A percentile compares a stretch with the other conserved stretches of the same genome.
Evolutionary conservation across 2,888 invertebrate genomes (phyloP).

Genomic region (Caenorhabditis sp.): DNA sequence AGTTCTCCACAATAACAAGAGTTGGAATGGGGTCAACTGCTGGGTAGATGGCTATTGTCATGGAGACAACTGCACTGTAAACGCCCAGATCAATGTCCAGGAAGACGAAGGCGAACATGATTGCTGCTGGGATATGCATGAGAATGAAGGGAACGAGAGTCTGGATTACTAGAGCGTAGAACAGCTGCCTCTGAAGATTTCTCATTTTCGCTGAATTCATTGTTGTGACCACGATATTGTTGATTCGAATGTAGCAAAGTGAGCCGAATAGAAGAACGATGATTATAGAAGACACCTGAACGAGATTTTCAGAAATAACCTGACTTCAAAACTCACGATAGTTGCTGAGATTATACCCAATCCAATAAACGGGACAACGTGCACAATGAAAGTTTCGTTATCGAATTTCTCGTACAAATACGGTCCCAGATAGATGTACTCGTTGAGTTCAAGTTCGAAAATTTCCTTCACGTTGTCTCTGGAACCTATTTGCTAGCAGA

Average conservation of each 20-base stretch:
- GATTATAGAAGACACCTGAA: slow-evolving; percentile 35
- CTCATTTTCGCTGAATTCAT: slow-evolving; percentile 9
- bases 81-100: slow-evolving; percentile 2
- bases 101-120: slow-evolving; percentile 36
- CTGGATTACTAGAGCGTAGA: slow-evolving; percentile 21
- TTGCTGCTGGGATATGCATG: slow-evolving; percentile 35
- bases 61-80: slow-evolving; percentile 34
- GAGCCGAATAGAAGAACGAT: slow-evolving; percentile 29
- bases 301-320: background rate
- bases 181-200: slow-evolving; percentile 36
- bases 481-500: background rate
- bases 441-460: slow-evolving; percentile 4
- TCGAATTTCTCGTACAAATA: slow-evolving; percentile 25
- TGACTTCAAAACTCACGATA: slow-evolving; percentile 13
- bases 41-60: slow-evolving; percentile 29
- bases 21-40: slow-evolving; percentile 16
- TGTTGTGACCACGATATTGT: slow-evolving; percentile 10
- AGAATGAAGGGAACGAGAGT: slow-evolving; percentile 39
- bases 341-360: slow-evolving; percentile 38
- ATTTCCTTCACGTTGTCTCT: slow-evolving; percentile 14
- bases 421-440: slow-evolving; percentile 21
- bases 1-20: slow-evolving; percentile 3
- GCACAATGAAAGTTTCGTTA: background rate
- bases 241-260: slow-evolving; percentile 31
- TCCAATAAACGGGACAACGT: slow-evolving; percentile 22